These are phyloP conservation scores for Azorinus chamasolen DNA, from an alignment of 2,888 invertebrate species.

Conservation along the genomic window DNA sequence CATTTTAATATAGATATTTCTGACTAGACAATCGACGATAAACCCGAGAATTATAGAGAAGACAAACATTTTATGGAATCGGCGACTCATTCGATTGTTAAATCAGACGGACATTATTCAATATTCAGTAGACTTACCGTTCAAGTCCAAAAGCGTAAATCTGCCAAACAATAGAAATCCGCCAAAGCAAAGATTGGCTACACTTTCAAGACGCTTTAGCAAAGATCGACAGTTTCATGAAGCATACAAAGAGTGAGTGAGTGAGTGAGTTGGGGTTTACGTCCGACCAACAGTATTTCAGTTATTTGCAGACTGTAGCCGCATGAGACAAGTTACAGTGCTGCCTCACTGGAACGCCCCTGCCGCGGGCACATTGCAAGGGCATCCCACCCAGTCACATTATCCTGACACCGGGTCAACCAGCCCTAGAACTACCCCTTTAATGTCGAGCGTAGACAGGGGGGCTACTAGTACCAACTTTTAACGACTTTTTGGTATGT, in stretches of 20 bases:
- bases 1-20: conserved; percentile 47
- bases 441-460: no score
- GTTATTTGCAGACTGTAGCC: no score
- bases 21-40: conserved; percentile 39
- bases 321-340: no score
- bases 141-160: conserved; percentile 4
- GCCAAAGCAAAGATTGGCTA: background rate
- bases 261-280: no score
- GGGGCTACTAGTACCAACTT: no score
- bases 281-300: no score
- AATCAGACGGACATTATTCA: conserved; percentile 38
- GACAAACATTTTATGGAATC: conserved; percentile 40
- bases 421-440: no score
- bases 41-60: conserved; percentile 21
- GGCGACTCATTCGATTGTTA: background rate
- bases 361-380: no score
- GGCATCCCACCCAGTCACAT: no score
- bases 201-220: conserved; percentile 1
- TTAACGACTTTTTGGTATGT: no score
- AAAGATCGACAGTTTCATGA: background rate
- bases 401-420: no score
- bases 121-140: conserved; percentile 44
- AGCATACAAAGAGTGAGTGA: background rate
- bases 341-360: no score
- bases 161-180: conserved; percentile 8